Percentiles rank a stretch among this genome's conserved stretches.
Conservation (phyloP, 2,888 invertebrate species). For the Perizoma affinitatum region DNA sequence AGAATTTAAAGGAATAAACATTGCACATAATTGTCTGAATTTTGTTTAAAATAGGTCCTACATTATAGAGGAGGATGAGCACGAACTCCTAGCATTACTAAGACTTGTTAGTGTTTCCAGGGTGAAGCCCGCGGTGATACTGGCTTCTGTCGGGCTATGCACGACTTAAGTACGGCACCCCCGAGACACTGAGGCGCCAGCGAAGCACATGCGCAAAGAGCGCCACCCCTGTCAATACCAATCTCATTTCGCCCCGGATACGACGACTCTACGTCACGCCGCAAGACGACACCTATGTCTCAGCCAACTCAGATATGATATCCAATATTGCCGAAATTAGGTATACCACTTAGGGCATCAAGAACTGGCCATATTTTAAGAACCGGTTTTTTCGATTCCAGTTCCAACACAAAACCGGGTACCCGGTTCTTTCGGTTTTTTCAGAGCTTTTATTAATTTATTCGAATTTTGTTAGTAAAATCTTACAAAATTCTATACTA, state of each 20-base stretch:
- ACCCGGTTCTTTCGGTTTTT: no score
- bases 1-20: slow-evolving; percentile 26
- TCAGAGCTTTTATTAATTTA: no score
- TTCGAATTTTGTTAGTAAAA: no score
- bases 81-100: slow-evolving; percentile 22
- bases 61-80: slow-evolving; percentile 48
- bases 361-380: no score
- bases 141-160: slow-evolving; percentile 65
- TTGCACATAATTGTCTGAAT: slow-evolving; percentile 8
- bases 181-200: slow-evolving; percentile 79
- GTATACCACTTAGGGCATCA: no score
- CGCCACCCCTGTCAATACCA: slow-evolving; percentile 73
- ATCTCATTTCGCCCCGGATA: slow-evolving; percentile 79
- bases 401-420: no score
- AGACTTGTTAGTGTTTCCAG: slow-evolving; percentile 53
- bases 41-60: slow-evolving; percentile 43
- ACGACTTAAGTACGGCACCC: slow-evolving; percentile 71
- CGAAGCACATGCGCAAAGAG: slow-evolving; percentile 74
- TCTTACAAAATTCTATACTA: no score
- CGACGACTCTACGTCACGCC: slow-evolving; percentile 75
- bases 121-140: slow-evolving; percentile 64
- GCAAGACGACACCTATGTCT: slow-evolving; percentile 64
- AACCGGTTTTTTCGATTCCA: no score
- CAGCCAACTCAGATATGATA: slow-evolving; percentile 45
- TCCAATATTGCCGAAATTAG: slow-evolving; percentile 33